Percentiles rank a stretch among this genome's conserved stretches.
Evolutionary conservation across 2,797 vertebrate species (phyloP).

Genomic region (Odontamblyopus rebecca): DNA sequence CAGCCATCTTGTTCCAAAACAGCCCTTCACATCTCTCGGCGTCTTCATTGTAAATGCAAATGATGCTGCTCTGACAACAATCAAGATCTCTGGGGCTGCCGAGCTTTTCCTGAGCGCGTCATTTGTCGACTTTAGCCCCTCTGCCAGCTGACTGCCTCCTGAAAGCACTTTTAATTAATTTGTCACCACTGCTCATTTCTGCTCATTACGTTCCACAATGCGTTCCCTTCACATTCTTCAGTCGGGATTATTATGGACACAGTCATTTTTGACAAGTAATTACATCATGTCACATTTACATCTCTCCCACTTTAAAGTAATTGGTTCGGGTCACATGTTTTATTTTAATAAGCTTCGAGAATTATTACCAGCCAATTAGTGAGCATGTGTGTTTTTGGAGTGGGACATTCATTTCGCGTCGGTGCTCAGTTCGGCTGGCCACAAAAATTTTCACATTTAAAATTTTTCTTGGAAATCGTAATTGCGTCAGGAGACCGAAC

Average conservation of each 20-base stretch:
- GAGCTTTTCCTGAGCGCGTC: constrained; percentile 3
- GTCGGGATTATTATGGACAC: constrained; percentile 17
- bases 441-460: background rate
- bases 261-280: constrained; percentile 16
- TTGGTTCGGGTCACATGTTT: constrained; percentile 6
- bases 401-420: background rate
- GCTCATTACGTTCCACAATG: constrained; percentile 5
- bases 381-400: constrained; percentile 1
- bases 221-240: background rate
- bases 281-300: constrained; percentile 13
- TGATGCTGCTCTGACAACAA: constrained; percentile 13
- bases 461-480: background rate
- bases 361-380: constrained; percentile 9
- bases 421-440: background rate
- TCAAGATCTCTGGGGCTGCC: constrained; percentile 20
- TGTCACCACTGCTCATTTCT: constrained; percentile 12
- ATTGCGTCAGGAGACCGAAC: background rate
- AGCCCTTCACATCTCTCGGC: constrained; percentile 18
- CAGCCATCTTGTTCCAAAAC: constrained; percentile 20
- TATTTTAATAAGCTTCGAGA: constrained; percentile 4
- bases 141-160: constrained; percentile 10
- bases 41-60: constrained; percentile 34
- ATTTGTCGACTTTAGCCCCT: constrained; percentile 13
- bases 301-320: constrained; percentile 8
- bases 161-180: constrained; percentile 27